Base-by-base conservation (phyloP, 2,113 vertebrate species). In the Tragelaphus strepsiceros region DNA sequence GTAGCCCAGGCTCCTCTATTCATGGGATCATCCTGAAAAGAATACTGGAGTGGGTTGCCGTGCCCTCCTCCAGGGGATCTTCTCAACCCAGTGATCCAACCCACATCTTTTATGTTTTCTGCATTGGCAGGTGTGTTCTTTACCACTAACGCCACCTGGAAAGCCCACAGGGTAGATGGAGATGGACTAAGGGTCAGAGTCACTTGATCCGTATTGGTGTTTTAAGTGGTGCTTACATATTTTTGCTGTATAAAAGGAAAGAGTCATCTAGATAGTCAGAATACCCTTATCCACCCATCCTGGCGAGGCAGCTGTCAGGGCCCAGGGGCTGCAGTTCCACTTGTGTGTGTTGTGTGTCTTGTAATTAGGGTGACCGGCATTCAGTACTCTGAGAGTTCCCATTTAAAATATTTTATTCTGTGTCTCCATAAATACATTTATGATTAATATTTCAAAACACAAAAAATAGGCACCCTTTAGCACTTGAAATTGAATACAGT, bases 361-460 rank as follows among this genome's bases (percentile, higher is more conserved):
- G 6, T 64, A 89, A 59, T 81, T 22, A 74, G 21, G 24, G 28
- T 88, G 30, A 93, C 28, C 39, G 64, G 14, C 22, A 87, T 61
- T 61, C 15, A 3, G 24, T 22, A 17, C 84, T 71, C 28, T 62
- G 22, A 32, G 12, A 78, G 21, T 22, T 87, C 16, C 16, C 19
- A 11, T 49, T 71, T 53, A 56, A 81, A 86, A 78, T 49, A 85
- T 58, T 89, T 62, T 56, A 90, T 78, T 77, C 82, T 30, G 19
- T 54, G 11, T 90, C 46, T 80, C 39, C 16, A 11, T 56, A 64
- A 74, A 22, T 30, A 43, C 12, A 67, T 59, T 90, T 74, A 62
- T 88, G 78, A 94, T n/a, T 58, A 90, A 30, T 6, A 92, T 39
- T 92, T 85, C 56, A 90, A 96, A 97, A 81, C 22, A 46, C 59